Evolutionary conservation across 2,113 vertebrate species (phyloP), one percentile per base, ranked within the genome.

Genomic region (Syrrhaptes paradoxus): DNA sequence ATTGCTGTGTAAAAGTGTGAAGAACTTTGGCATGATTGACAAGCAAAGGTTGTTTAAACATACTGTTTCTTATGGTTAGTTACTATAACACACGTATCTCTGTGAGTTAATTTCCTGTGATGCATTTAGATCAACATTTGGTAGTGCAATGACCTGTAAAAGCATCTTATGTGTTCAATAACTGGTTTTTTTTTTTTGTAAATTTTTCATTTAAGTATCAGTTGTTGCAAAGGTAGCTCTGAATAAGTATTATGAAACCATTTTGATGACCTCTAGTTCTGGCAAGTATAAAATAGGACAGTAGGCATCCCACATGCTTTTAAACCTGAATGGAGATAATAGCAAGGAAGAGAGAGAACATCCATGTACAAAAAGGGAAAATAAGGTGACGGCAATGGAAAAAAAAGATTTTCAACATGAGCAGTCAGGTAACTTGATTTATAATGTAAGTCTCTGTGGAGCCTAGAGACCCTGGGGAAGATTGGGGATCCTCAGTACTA

Each of bases 1-100:
- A 72, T 66, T 2, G 1, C 45, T 28, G 0, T 3, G 0, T 72
- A 61, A 58, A 71, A 46, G 34, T 63, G 13, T 65, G 41, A 49
- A 76, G 62, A 67, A 21, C 14, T 41, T 72, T 7, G 0, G 0
- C 66, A 22, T 29, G 32, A 41, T 87, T 82, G 85, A 52, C 20
- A 45, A 75, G 52, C 29, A 52, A 10, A 4, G 4, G 6, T 45
- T 36, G 11, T 68, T 85, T 82, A 65, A 87, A 65, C 13, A 8
- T 72, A 11, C 12, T 41, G 25, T 54, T 85, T 62, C 25, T 72
- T 89, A 61, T 1, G 5, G 26, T 87, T 78, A 54, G 24, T 67
- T 63, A n/a, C 29, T 82, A 1, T 36, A 70, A 74, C 49, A 49
- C 13, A 19, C 31, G 28, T 29, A 36, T 9, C 10, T 87, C 59